Base-by-base conservation (phyloP, 2,797 vertebrate genomes). In the Onychomys leucogaster region DNA sequence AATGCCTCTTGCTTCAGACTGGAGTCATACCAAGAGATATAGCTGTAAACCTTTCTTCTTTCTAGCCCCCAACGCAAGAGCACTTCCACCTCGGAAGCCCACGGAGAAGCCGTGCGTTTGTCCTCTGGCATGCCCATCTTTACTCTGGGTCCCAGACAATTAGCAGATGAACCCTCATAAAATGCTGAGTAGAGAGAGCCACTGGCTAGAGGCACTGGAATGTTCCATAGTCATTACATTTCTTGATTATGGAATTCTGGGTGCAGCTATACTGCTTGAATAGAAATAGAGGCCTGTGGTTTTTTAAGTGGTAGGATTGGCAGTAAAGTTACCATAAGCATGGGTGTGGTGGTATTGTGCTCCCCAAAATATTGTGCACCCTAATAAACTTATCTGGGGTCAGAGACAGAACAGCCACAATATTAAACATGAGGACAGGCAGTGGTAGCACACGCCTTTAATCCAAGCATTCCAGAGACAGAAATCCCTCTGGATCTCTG, bases 171-270 rank as follows among this genome's bases (percentile, higher is more conserved):
- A 86, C 29, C 27, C 27, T 69, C 23, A 84, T 69, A 89, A 43
- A 46, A 63, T 27, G 13, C 12, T 46, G 19, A 69, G 52, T 87
- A 65, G 32, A 71, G 76, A 90, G 86, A 55, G 41, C 37, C 25
- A 23, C 29, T 6, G 52, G 29, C 32, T 7, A 61, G 77, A 84
- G 78, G 25, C 29, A 7, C 59, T 25, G 29, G 27, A 10, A 8
- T 0, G 5, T 6, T 65, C 17, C 75, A 52, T 1, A 80, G 61
- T 29, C 0, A 5, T 85, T 71, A 37, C 7, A 12, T 17, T 29
- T 81, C 16, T 55, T 94, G 46, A 84, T n/a, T 52, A 85, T 85
- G 27, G 84, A 86, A 73, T 82, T 95, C 37, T 61, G 34, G 27
- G 5, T 69, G 25, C 41, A 25, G 46, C 29, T 41, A 84, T 8